Evolutionary conservation across 2,113 vertebrate species (phyloP), one percentile per base, ranked within the genome.

Genomic region (Ptychochromis oligacanthus): DNA sequence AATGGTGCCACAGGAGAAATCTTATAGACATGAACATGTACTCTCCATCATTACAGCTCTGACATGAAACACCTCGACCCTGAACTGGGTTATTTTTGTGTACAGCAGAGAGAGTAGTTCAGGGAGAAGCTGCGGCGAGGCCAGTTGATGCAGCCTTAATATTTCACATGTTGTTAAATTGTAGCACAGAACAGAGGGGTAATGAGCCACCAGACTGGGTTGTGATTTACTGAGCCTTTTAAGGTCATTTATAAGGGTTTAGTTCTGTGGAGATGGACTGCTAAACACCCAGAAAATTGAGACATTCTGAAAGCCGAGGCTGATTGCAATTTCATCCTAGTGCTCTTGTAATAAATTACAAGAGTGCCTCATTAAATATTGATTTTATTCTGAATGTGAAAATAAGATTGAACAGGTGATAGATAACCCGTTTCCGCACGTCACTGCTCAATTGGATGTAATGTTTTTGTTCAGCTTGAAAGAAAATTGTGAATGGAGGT

Each of bases 11-110:
- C 5, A 28, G 26, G 22, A 67, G 59, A 61, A 67, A 82, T 17
- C 12, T 78, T n/a, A 10, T 20, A 74, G 43, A 3, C 7, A 24
- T 15, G 3, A 70, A 43, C 46, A 2, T 7, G 12, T n/a, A 7
- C 78, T 64, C 49, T 64, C 64, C 22, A 75, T 84, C 62, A 77
- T 52, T 46, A 78, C 58, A 87, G 65, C 70, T 59, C 18, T 88
- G 79, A 81, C 79, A 61, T 88, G 31, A 70, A 65, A 75, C 72
- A 80, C 87, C 1, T 72, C 88, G 85, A 93, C 93, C 92, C 94
- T 94, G 87, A 70, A 77, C n/a, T 8, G 58, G 52, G n/a, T 82
- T 81, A 46, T 82, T 83, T 79, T 24, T 87, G 81, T n/a, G 0
- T 43, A 80, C 56, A 62, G 70, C 77, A 26, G 40, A 59, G 56